Evolutionary conservation across 2,797 vertebrate species (phyloP).

Genomic region (Chromis chromis): DNA sequence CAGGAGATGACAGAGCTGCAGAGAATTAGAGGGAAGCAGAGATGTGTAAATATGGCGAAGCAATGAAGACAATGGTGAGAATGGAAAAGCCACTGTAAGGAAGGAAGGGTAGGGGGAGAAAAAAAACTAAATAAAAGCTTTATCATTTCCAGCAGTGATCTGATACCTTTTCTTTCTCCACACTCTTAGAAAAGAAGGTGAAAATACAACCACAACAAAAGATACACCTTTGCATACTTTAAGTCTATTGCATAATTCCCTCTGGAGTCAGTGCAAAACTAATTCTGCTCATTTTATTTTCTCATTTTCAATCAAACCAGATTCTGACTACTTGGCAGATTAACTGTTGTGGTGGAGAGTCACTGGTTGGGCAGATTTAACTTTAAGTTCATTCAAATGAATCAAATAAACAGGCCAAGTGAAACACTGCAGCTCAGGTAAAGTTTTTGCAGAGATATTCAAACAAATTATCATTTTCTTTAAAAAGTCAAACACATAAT

Average conservation of each 20-base stretch:
- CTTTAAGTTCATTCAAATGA: constrained; percentile 22
- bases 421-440: background rate
- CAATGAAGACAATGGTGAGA: constrained; percentile 49
- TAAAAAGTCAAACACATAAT: background rate
- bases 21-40: constrained; percentile 55
- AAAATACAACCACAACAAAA: constrained; percentile 26
- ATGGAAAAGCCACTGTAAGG: constrained; percentile 16
- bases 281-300: constrained; percentile 66
- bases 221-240: constrained; percentile 42
- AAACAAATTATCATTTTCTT: background rate
- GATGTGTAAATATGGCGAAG: constrained; percentile 44
- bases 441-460: background rate
- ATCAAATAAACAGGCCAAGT: constrained; percentile 2
- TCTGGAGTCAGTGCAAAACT: constrained; percentile 43
- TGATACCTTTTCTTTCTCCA: constrained; percentile 24
- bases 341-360: constrained; percentile 8
- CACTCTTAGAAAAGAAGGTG: constrained; percentile 22
- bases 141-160: constrained; percentile 47
- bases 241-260: constrained; percentile 43
- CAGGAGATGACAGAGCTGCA: constrained; percentile 34
- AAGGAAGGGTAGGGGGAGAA: constrained; percentile 1
- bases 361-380: background rate
- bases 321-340: constrained; percentile 47
- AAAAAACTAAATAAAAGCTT: constrained; percentile 37
- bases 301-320: constrained; percentile 55